Percentiles rank a stretch among this genome's conserved stretches.
phyloP scores from a whole-genome alignment of 2,888 invertebrate genomes.

The Thumatha senex region DNA sequence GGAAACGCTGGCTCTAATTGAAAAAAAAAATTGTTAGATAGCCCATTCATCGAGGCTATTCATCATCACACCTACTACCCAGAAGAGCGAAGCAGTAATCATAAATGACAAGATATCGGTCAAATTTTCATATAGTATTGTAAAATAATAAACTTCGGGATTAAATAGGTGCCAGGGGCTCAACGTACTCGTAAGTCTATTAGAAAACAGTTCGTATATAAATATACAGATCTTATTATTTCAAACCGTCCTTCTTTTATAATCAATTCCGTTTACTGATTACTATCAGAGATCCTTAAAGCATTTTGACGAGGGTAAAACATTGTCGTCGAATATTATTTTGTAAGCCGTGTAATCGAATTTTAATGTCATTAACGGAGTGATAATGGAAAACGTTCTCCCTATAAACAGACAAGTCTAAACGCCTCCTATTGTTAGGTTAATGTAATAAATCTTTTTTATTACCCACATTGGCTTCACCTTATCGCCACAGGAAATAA shows the following conservation, averaged over 20 bases:
- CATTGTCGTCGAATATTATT: constrained; percentile 43
- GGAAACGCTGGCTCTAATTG: no score
- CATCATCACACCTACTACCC: no score
- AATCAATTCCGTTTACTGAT: constrained; percentile 20
- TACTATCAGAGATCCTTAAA: constrained; percentile 28
- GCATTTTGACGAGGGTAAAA: constrained; percentile 41
- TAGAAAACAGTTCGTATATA: background rate
- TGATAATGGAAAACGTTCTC: constrained; percentile 47
- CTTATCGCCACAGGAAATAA: background rate
- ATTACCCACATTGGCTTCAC: constrained; percentile 9
- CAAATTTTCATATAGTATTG: no score
- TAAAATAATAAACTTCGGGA: no score
- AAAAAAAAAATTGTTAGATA: no score
- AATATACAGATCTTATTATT: background rate
- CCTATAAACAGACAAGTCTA: constrained; percentile 36
- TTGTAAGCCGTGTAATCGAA: constrained; percentile 51
- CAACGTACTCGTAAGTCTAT: no score
- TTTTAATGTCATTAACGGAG: constrained; percentile 55
- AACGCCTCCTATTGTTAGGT: constrained; percentile 24
- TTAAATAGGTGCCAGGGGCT: no score
- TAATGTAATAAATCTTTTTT: constrained; percentile 18
- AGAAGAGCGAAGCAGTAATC: no score
- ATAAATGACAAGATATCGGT: no score
- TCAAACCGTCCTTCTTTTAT: constrained; percentile 11
- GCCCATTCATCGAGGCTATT: no score